Percentiles rank a stretch among this genome's conserved stretches.
Conservation (phyloP, 2,797 vertebrate species). For the Tiaroga cobitis region DNA sequence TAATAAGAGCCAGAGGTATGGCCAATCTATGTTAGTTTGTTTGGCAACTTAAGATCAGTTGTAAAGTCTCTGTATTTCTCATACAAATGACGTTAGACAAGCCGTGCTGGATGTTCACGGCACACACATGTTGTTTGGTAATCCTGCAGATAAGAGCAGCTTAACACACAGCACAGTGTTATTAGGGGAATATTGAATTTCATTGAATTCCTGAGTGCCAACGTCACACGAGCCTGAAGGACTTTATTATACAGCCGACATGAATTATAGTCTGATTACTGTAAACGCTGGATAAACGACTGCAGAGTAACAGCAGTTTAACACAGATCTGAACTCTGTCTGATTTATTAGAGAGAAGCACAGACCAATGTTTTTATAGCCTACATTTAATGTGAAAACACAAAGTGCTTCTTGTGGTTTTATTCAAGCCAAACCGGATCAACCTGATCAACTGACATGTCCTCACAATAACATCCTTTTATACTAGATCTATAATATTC, state of each 20-base stretch:
- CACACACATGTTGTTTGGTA: not conserved
- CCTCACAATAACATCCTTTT: not conserved
- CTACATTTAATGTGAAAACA: not conserved
- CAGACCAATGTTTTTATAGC: not conserved
- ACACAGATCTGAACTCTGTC: not conserved
- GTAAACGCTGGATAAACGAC: not conserved
- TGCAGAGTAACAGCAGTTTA: not conserved
- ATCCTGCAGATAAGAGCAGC: conserved; percentile 1
- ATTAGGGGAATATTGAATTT: conserved; percentile 4
- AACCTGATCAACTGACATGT: not conserved
- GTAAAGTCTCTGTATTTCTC: not conserved
- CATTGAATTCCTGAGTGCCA: not conserved
- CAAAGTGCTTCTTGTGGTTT: not conserved
- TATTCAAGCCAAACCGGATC: not conserved
- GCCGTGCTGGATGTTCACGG: not conserved
- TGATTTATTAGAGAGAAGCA: not conserved
- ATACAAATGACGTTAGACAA: not conserved
- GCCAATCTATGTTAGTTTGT: not conserved
- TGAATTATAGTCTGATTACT: conserved; percentile 1
- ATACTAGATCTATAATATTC: not conserved
- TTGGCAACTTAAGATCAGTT: not conserved
- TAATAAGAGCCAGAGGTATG: not conserved
- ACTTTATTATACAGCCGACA: not conserved
- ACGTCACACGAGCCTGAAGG: not conserved
- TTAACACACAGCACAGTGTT: conserved; percentile 8